Percentiles rank a stretch among this genome's conserved stretches.
phyloP scores from a whole-genome alignment of 2,113 vertebrate species.

The Spea multiplicata region DNA sequence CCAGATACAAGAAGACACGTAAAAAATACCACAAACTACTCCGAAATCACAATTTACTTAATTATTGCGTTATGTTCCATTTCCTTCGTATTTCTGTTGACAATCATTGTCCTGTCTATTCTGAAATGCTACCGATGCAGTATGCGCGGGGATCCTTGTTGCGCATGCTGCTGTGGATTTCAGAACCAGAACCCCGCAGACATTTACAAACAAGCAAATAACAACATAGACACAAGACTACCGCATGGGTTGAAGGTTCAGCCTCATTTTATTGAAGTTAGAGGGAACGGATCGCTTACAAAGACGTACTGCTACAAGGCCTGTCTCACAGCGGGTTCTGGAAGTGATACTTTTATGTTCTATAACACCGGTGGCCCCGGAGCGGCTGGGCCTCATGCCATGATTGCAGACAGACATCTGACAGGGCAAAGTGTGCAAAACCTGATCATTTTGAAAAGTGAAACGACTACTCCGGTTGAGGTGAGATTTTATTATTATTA shows the following conservation, averaged over 20 bases:
- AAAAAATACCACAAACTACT: constrained; percentile 76
- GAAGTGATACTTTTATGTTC: constrained; percentile 98
- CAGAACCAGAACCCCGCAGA: constrained; percentile 76
- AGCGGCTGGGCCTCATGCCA: constrained; percentile 75
- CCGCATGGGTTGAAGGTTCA: constrained; percentile 87
- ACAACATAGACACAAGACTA: constrained; percentile 76
- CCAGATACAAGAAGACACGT: constrained; percentile 83
- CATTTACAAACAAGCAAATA: constrained; percentile 78
- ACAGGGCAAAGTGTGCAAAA: constrained; percentile 84
- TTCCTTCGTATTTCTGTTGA: constrained; percentile 92
- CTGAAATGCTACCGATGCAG: constrained; percentile 90
- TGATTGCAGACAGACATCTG: constrained; percentile 85
- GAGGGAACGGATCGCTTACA: constrained; percentile 91
- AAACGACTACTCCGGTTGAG: constrained; percentile 85
- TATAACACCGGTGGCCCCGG: constrained; percentile 89
- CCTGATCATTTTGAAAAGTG: constrained; percentile 84
- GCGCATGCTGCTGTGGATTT: constrained; percentile 79
- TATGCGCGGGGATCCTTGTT: constrained; percentile 78
- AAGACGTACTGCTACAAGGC: constrained; percentile 98
- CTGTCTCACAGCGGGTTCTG: constrained; percentile 88
- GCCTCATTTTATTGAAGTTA: constrained; percentile 92
- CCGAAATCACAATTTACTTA: constrained; percentile 89
- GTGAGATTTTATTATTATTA: constrained; percentile 59
- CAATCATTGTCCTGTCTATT: constrained; percentile 80
- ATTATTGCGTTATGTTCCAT: constrained; percentile 89